phyloP scores from a whole-genome alignment of 2,113 vertebrate species.

The Pycnonotus jocosus region DNA sequence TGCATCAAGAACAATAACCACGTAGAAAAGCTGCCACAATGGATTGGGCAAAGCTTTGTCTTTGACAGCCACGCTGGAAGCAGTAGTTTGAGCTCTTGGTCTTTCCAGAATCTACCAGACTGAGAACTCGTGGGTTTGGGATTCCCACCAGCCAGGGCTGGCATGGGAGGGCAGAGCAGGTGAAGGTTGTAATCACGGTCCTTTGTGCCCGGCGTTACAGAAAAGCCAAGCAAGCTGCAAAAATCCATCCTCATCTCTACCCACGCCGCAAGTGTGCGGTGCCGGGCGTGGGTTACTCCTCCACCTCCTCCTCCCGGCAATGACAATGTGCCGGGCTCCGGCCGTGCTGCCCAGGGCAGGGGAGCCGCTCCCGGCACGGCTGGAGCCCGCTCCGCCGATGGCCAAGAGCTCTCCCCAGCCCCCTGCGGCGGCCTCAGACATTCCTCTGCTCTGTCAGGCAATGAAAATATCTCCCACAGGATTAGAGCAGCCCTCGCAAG shows the following conservation, averaged over 20 bases:
- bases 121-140: not conserved
- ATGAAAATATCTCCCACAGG: not conserved
- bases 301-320: not conserved
- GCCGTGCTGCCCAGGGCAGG: not conserved
- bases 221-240: not conserved
- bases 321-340: not conserved
- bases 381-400: not conserved
- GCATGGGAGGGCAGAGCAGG: rapidly evolving
- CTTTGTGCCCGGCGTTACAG: not conserved
- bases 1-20: not conserved
- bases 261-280: not conserved
- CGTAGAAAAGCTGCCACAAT: not conserved
- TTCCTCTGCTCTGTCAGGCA: constrained; percentile 49
- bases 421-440: constrained; percentile 31
- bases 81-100: rapidly evolving
- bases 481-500: not conserved
- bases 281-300: not conserved
- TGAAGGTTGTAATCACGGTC: not conserved
- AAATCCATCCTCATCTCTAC: not conserved
- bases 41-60: not conserved
- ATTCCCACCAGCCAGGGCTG: not conserved
- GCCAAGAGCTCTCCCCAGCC: not conserved
- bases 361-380: not conserved
- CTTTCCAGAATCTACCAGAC: not conserved
- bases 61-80: not conserved